Base-by-base conservation (phyloP, 1,140 invertebrate genomes). In the Contarinia nasturtii region DNA sequence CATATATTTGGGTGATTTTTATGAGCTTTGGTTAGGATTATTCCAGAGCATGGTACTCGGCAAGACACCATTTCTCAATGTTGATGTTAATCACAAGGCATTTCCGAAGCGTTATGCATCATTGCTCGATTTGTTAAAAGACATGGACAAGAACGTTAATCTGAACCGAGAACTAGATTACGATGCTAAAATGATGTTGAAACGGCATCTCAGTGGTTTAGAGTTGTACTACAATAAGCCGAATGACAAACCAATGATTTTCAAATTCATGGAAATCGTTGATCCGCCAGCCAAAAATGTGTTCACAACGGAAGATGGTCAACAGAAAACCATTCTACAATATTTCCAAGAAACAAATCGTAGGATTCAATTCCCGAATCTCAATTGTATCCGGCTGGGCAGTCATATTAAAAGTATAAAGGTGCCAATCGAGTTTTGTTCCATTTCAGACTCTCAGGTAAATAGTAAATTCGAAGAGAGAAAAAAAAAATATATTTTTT, bases 41-140 rank as follows among this genome's bases (percentile, higher is more conserved):
- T 87, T 79, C 58, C 79, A 83, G 55, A 79, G 79, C 1, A 75
- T 77, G 1, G 71, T 84, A 50, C 63, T 84, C 38, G 82, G 82
- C 0, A 79, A 77, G 61, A 72, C 68, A 51, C 73, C 82, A 0
- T 57, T 55, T 22, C 59, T 87, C 2, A 88, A 88, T 60, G 67
- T 86, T 33, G 83, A 88, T 63, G 79, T 81, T 38, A 71, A 73
- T 0, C 76, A 81, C 54, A 80, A 80, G 57, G 77, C 71, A 7
- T 80, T 82, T 52, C 75, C 77, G 0, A 27, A 27, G 27, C 70
- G 53, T n/a, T 33, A 56, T 2, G 64, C 73, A 52, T 20, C 46
- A 0, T 49, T 78, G 19, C 46, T 74, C 7, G 56, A 72, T 3
- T 58, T 65, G 1, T 51, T 65, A 40, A 50, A 36, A 18, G 50